A percentile compares a stretch with the other conserved stretches of the same genome.
Conservation (phyloP, 2,113 vertebrate species). For the Ellobius talpinus region DNA sequence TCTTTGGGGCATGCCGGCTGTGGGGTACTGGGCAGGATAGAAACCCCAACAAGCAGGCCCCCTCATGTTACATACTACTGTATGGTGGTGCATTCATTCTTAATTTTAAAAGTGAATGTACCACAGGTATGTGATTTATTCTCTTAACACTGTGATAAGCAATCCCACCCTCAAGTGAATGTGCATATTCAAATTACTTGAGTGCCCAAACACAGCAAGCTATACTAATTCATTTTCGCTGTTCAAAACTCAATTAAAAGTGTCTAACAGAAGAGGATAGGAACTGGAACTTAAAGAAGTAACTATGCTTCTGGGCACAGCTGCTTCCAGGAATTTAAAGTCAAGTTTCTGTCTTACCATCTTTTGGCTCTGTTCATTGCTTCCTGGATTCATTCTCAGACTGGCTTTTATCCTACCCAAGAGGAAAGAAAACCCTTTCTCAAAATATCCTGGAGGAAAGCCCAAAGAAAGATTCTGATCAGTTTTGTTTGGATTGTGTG, state of each 20-base stretch:
- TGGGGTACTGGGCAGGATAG: no score
- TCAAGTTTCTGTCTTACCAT: slow-evolving; percentile 24
- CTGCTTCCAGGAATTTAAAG: not conserved
- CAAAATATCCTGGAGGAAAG: slow-evolving; percentile 43
- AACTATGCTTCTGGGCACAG: not conserved
- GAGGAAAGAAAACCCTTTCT: not conserved
- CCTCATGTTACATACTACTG: not conserved
- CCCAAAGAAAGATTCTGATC: not conserved
- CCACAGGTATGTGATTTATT: no score
- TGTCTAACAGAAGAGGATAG: not conserved
- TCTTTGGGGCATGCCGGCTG: no score
- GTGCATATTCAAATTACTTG: not conserved
- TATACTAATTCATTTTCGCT: not conserved
- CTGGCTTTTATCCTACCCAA: not conserved
- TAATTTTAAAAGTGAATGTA: not conserved
- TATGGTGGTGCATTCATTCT: not conserved
- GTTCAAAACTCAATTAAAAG: slow-evolving; percentile 1
- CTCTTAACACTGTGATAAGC: not conserved
- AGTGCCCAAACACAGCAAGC: not conserved
- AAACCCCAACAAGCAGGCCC: no score
- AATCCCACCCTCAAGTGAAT: not conserved
- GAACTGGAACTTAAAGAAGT: not conserved
- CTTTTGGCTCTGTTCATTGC: not conserved
- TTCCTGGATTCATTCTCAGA: not conserved
- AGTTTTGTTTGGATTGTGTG: not conserved